Evolutionary conservation across 2,113 vertebrate genomes (phyloP), one percentile per base, ranked within the genome.

Genomic region (Dicrurus megarhynchus): DNA sequence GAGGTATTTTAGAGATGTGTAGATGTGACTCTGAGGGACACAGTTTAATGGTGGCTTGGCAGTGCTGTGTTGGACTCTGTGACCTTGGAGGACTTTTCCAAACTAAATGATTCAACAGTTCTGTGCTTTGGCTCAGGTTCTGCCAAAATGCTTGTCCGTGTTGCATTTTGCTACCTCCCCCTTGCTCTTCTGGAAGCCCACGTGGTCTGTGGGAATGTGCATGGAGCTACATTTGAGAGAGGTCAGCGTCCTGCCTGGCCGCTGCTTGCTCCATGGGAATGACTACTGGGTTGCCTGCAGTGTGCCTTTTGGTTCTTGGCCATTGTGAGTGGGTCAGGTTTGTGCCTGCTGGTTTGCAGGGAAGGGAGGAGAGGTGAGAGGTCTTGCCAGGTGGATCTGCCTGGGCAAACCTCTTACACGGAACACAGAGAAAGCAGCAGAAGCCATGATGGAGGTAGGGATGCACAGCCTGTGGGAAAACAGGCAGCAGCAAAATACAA

Each of bases 381-480:
- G 3, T 71, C 41, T 77, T 4, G 0, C 18, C 57, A 65, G n/a
- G 19, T 39, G 33, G 35, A 75, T 52, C 39, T 68, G 44, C 27
- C 14, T 3, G 1, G 21, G 41, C 39, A 67, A 2, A 10, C 26
- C 16, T 46, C 18, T 49, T 28, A 32, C 14, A 42, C 4, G 10
- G 50, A 70, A 16, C 3, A 5, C 0, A 2, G 6, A 27, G 64
- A 50, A 93, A 63, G 11, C 14, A 56, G 30, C 24, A 81, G 60
- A 63, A 69, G 12, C 41, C 1, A 1, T 0, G 1, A 17, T 9
- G 32, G n/a, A 47, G 27, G 8, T 39, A 42, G 49, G 64, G 70
- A n/a, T 32, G 21, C 47, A 39, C 17, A 64, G 32, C 37, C 56
- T 1, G 1, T 55, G 42, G 52, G 16, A 37, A 46, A 57, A 17